Evolutionary conservation across 2,113 vertebrate species (phyloP), one percentile per base, ranked within the genome.

Genomic region (Ancistrus triradiatus): DNA sequence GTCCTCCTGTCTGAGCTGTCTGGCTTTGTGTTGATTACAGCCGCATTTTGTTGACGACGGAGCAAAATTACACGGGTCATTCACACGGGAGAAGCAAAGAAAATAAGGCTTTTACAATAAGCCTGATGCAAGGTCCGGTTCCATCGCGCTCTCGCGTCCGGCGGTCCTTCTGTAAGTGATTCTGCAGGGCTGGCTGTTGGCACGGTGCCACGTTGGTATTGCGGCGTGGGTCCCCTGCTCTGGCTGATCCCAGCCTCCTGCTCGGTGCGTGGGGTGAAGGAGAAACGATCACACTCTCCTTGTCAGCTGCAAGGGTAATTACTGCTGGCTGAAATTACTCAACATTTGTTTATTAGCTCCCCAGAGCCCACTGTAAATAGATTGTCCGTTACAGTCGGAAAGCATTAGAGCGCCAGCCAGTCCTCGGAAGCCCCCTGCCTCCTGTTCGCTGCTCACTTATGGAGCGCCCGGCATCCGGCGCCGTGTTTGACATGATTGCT

Each of bases 291-390:
- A 89, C 92, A 88, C 91, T 97, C 94, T 95, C 94, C 95, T 97
- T 97, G 94, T 97, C 94, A 97, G 92, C 93, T 95, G 94, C 94
- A 98, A 96, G 95, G 95, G 95, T 97, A 98, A 97, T 98, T 98
- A 98, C 95, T 95, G 92, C 93, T 97, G 95, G 95, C 95, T 98
- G 94, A 97, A 95, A 98, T 97, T 97, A 97, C 95, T 98, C 95
- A 96, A 98, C 95, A 98, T 98, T 98, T 97, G 95, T 97, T 98
- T 98, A 98, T 97, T 94, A 95, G 95, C 92, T 98, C 96, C 96
- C 96, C 86, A 92, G 96, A 97, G 95, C 91, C 93, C 89, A 92
- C 93, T 93, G 94, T 98, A 97, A 98, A 98, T 98, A 98, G 95
- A 98, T 97, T 96, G 95, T 97, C 94, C 95, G 94, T 98, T 97